Base-by-base conservation (phyloP, 2,797 vertebrate species). In the Chaunax sp. region DNA sequence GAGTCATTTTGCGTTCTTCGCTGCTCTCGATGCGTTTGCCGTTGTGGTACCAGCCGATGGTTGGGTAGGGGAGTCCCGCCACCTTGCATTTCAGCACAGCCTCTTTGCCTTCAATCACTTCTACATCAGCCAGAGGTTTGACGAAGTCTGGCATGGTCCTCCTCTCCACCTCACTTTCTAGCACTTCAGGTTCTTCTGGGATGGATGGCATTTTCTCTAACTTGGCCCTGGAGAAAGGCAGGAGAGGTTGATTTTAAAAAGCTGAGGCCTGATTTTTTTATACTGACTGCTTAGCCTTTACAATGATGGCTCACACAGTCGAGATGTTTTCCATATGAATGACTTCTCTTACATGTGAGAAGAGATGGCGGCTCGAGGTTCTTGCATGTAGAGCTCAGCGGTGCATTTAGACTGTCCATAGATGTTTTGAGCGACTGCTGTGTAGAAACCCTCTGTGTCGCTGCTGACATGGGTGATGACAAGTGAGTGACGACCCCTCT, bases 141-240 rank as follows among this genome's bases (percentile, higher is more conserved):
- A 96, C 88, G 67, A 98, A 99, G 84, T 98, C 98, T 0, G 98
- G 97, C 94, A 99, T 99, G 65, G 95, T 95, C 85, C 96, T 93
- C 53, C 89, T 94, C 75, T 98, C 96, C 50, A 95, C 58, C 73
- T 97, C 96, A 0, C 86, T 88, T 72, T 99, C 97, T 0, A 89
- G 90, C 23, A 95, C 90, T 59, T 98, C 97, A 0, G 97, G 96
- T 73, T 99, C 97, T 87, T 99, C 97, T 0, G 97, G 96, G 66
- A 99, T 99, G 37, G 97, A 99, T 0, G 97, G 97, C 97, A 99
- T 99, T 93, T 98, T 99, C 85, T 98, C 97, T 77, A 99, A 74
- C 84, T 96, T 98, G 1, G 95, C 94, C 87, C 97, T 98, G 82
- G 4, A 62, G 38, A n/a, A 38, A 23, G 3, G 26, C 41, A 18